Conservation (phyloP, 53 echinoderm and acorn worm species). For the Henricia sp. region DNA sequence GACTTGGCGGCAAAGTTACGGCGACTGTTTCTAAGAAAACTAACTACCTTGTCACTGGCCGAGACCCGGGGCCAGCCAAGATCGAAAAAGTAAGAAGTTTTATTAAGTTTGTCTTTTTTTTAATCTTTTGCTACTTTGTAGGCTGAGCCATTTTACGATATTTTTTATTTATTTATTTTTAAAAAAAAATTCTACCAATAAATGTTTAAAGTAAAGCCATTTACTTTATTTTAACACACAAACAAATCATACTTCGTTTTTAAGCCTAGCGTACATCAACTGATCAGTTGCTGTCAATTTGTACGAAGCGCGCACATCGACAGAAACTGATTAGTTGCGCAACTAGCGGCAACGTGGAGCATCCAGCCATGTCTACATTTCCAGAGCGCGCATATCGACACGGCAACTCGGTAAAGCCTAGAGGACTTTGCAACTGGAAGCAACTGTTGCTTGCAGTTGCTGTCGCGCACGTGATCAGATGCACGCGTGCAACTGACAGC, state of each 20-base stretch:
- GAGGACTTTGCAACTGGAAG: no score
- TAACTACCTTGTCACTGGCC: constrained; percentile 75
- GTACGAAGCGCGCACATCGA: no score
- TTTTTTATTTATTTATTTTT: neutral
- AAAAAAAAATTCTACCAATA: neutral
- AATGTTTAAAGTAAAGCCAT: neutral
- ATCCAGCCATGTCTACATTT: no score
- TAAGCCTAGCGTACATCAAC: neutral
- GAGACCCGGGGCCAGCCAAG: constrained; percentile 85
- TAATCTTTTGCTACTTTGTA: neutral
- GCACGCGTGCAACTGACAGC: no score
- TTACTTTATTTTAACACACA: neutral
- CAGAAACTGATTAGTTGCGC: no score
- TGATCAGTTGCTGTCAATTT: no score
- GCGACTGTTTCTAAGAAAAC: constrained; percentile 86
- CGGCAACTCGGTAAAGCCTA: no score
- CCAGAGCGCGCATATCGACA: no score
- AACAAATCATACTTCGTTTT: neutral
- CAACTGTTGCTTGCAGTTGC: no score
- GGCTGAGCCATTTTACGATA: neutral
- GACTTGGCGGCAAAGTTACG: constrained; percentile 81
- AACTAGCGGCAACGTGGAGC: no score
- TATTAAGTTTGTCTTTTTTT: neutral
- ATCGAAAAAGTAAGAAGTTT: constrained; percentile 75
- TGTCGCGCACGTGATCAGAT: no score